Evolutionary conservation across 1,140 invertebrate genomes (phyloP), one percentile per base, ranked within the genome.

Genomic region (Dolichoris vasculosae): DNA sequence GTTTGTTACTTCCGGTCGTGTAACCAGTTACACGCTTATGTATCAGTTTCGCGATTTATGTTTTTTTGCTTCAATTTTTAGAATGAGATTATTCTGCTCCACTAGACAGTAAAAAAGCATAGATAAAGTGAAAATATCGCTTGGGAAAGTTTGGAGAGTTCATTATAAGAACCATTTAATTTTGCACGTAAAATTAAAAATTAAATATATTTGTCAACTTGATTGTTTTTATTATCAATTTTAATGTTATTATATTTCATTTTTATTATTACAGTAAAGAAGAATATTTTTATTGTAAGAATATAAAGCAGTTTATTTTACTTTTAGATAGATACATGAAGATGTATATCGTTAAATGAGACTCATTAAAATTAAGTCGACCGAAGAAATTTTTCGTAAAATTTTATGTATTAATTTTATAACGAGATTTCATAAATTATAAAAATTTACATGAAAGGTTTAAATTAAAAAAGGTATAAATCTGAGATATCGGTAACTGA

Each of bases 31-130:
- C 0, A 23, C 26, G 69, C 38, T 73, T 73, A 43, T 43, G 15
- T 73, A 43, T 73, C 69, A 43, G 69, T 43, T 73, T 73, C 13
- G 40, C 38, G 38, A 43, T 43, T 73, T 43, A 38, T 11, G 9
- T 73, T 73, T 73, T 71, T 73, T 43, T 2, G n/a, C n/a, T n/a
- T n/a, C 63, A 64, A 59, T 64, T 64, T 59, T 59, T 32, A 64
- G 15, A 73, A 43, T 69, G 30, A 71, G 8, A 40, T 35, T 67
- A 43, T 26, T 43, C 23, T 43, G 26, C 38, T 73, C 40, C n/a
- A 43, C 20, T 73, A 38, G 7, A 13, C 9, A 73, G 40, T 73
- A 43, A 73, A 73, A 73, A 73, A 43, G 20, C 1, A 38, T 2
- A 73, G 69, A 40, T 73, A 73, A 71, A 43, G 13, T 6, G 40